phyloP scores from a whole-genome alignment of 2,113 vertebrate species.

The Prunella himalayana region DNA sequence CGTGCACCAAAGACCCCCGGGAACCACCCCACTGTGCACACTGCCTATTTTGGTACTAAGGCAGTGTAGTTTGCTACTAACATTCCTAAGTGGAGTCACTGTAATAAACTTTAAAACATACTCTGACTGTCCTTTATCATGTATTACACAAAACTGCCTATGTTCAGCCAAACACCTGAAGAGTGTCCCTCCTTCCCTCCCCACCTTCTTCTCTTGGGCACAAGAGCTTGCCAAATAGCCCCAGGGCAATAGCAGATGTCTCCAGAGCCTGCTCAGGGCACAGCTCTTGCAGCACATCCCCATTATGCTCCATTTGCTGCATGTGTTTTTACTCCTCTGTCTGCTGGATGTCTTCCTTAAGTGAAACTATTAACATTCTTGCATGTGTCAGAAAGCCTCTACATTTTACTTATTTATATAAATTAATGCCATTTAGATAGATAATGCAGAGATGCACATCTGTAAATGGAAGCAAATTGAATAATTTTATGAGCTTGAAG shows the following conservation, averaged over 20 bases:
- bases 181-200: not conserved
- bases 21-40: fast-evolving
- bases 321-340: not conserved
- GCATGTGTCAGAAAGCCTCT: not conserved
- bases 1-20: fast-evolving
- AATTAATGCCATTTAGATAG: not conserved
- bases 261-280: not conserved
- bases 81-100: not conserved
- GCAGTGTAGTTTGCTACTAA: no score
- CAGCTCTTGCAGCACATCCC: not conserved
- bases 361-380: not conserved
- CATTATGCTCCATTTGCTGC: not conserved
- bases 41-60: no score
- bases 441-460: not conserved
- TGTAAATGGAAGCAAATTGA: not conserved
- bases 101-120: not conserved
- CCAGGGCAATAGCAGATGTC: not conserved
- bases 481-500: not conserved
- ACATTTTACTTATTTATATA: not conserved
- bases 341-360: not conserved
- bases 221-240: fast-evolving
- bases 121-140: fast-evolving
- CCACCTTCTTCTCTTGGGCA: not conserved
- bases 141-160: not conserved
- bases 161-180: not conserved